A percentile compares a stretch with the other conserved stretches of the same genome.
Conservation (phyloP, 2,113 vertebrate genomes). For the Serinus canaria region DNA sequence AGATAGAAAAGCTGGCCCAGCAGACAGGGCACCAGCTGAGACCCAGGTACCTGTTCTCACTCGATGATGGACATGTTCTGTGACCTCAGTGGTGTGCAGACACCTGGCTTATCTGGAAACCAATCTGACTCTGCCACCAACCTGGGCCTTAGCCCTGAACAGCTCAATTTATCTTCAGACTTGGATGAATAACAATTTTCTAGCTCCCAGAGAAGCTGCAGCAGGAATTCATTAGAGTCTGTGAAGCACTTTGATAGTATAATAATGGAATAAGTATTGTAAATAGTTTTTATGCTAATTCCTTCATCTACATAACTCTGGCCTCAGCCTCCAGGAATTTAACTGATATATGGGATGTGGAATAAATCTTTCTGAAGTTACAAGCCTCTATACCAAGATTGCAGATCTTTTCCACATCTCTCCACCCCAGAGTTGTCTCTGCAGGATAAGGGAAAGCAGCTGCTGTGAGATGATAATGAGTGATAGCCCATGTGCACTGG, state of each 20-base stretch:
- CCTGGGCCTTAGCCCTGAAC: background rate
- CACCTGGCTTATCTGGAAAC: background rate
- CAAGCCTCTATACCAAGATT: background rate
- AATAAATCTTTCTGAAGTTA: background rate
- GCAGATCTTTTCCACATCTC: background rate
- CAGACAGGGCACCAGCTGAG: background rate
- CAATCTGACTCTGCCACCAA: background rate
- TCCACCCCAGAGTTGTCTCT: background rate
- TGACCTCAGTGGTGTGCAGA: background rate
- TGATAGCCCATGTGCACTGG: background rate
- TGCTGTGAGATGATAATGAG: background rate
- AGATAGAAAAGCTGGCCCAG: background rate
- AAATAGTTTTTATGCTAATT: constrained; percentile 25
- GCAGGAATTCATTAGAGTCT: background rate
- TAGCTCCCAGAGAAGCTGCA: background rate
- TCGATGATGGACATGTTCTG: fast-evolving
- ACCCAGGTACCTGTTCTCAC: background rate
- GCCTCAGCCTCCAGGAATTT: background rate
- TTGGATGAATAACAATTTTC: background rate
- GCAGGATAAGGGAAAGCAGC: background rate
- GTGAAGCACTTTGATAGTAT: background rate
- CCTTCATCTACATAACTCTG: background rate
- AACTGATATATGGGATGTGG: background rate
- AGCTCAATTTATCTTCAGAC: background rate
- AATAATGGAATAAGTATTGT: constrained; percentile 4